Evolutionary conservation across 2,888 invertebrate species (phyloP), one percentile per base, ranked within the genome.

Genomic region (Phaonia tiefii): DNA sequence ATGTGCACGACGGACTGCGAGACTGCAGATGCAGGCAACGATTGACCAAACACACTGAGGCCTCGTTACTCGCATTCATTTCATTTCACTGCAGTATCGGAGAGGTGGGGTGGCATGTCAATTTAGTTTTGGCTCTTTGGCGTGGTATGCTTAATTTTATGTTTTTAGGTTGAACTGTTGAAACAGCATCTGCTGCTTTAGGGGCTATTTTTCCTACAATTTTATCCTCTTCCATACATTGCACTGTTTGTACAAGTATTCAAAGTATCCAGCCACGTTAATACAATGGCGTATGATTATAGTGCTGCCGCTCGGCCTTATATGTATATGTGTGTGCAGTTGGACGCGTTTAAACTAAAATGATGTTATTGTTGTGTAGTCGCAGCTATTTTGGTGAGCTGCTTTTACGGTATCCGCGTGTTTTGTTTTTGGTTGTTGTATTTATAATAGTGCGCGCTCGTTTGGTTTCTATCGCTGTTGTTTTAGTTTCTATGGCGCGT

Each of bases 141-240:
- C 51, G 67, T 69, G 67, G 67, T 51, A 39, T 1, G 67, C 39
- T 69, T 69, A 51, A 69, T 69, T 69, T 54, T 69, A 54, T 51
- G 51, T 69, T 69, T 54, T 66, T 26, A 13, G 25, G 22, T 25
- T 63, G 42, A n/a, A 15, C 25, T 17, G 44, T 39, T 10, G 39
- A 17, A 67, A 67, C n/a, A 51, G 54, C 20, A 54, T 69, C 51
- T 39, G 54, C 51, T 39, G 54, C 67, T 39, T 63, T 54, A 20
- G 54, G n/a, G 67, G 67, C 54, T 49, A n/a, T n/a, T 51, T 49
- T 60, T 39, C 17, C 17, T 15, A 11, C 2, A 56, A 56, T 26
- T 7, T 11, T 56, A 10, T 25, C 26, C 10, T 31, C 20, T 67
- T 49, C 49, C 3, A 10, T 8, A 39, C 17, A 11, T 2, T 63